These are phyloP conservation scores for Tachycineta bicolor DNA, from an alignment of 2,113 vertebrate species.

Conservation along the genomic window DNA sequence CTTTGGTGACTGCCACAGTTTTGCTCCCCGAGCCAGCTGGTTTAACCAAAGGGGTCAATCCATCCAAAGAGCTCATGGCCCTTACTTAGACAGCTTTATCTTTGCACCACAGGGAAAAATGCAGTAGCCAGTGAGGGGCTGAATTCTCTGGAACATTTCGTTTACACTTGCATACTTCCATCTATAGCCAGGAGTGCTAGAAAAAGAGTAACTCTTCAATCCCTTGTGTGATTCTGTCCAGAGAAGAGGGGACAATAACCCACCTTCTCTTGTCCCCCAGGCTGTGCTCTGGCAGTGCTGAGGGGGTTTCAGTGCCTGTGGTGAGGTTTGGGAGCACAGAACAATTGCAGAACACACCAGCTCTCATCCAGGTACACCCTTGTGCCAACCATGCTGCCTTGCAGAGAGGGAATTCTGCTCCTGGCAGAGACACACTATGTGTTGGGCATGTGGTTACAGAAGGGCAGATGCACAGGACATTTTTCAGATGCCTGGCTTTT, in stretches of 20 bases:
- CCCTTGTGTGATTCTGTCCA: neutral
- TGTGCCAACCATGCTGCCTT: neutral
- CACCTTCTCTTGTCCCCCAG: neutral
- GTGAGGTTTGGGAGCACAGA: neutral
- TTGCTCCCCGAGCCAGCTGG: neutral
- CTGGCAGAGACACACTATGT: neutral
- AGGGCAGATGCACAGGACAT: slow-evolving; percentile 6
- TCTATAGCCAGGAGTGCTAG: neutral
- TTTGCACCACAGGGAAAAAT: neutral
- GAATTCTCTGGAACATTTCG: neutral
- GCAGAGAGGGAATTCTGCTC: neutral
- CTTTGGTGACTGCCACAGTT: neutral
- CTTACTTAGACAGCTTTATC: neutral
- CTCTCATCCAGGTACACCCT: neutral
- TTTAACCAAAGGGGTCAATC: neutral
- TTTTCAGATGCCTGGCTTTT: neutral
- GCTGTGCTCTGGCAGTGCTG: neutral
- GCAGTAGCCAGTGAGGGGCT: neutral
- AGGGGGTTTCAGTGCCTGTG: neutral
- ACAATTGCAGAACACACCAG: neutral
- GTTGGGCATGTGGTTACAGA: neutral
- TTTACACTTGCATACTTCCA: neutral
- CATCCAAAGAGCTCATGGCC: neutral
- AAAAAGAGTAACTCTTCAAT: neutral
- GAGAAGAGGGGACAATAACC: neutral